phyloP scores from a whole-genome alignment of 2,888 invertebrate genomes.

The Emmelina monodactyla region DNA sequence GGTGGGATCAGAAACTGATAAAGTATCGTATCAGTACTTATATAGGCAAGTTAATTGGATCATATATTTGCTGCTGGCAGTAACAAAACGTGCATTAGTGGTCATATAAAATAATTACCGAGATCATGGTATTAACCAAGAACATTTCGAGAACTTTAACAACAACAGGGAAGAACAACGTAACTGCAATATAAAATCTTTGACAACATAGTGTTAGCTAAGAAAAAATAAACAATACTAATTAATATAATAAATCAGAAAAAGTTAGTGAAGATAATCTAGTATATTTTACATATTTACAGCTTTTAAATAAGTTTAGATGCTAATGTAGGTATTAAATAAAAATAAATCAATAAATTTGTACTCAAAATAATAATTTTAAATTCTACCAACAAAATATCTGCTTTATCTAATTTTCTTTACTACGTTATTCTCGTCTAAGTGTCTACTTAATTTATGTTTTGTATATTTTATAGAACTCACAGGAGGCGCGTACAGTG shows the following conservation, averaged over 20 bases:
- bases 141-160: too few relatives aligned
- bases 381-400: conserved; percentile 37
- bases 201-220: too few relatives aligned
- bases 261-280: conserved; percentile 38
- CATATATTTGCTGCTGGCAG: too few relatives aligned
- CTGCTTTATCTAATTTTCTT: conserved; percentile 34
- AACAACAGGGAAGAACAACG: too few relatives aligned
- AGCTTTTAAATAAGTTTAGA: conserved; percentile 34
- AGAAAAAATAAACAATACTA: too few relatives aligned
- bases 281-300: conserved; percentile 63
- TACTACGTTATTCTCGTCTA: conserved; percentile 46
- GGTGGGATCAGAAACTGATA: conserved; percentile 56
- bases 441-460: conserved; percentile 54
- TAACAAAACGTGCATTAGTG: too few relatives aligned
- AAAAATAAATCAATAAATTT: conserved; percentile 48
- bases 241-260: too few relatives aligned
- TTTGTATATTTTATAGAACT: conserved; percentile 40
- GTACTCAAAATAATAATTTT: conserved; percentile 53
- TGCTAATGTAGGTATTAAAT: conserved; percentile 50
- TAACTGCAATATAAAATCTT: too few relatives aligned
- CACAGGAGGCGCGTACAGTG: conserved; percentile 24
- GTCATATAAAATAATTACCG: too few relatives aligned
- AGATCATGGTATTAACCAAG: too few relatives aligned
- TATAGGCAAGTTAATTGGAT: too few relatives aligned
- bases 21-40: too few relatives aligned